A percentile compares a stretch with the other conserved stretches of the same genome.
These are phyloP conservation scores for Harpagifer antarcticus DNA, from an alignment of 2,797 vertebrate genomes.

Conservation along the genomic window DNA sequence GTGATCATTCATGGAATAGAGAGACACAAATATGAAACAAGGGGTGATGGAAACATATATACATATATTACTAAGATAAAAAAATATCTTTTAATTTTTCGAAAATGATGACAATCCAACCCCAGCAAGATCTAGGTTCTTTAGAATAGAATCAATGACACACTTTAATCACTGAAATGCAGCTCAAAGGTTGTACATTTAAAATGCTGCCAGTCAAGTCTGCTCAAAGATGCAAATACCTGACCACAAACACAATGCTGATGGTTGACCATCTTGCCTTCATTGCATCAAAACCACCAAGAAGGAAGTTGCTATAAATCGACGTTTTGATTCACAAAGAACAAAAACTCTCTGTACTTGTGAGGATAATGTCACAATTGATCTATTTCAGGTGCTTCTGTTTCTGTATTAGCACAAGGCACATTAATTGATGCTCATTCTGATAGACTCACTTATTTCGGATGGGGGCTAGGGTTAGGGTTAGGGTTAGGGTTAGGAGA, in stretches of 20 bases:
- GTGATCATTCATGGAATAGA: no score
- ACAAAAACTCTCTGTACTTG: no score
- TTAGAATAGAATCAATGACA: no score
- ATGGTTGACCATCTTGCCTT: slow-evolving; percentile 9
- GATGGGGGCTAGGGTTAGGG: no score
- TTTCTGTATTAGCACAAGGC: slow-evolving; percentile 5
- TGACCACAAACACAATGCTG: background rate
- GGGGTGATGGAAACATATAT: no score
- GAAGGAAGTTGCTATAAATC: background rate
- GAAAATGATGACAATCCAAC: no score
- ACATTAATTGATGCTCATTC: slow-evolving; percentile 12
- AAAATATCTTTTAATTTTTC: no score
- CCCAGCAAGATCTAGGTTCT: no score
- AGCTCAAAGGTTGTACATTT: slow-evolving; percentile 8
- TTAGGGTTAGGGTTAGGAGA: no score
- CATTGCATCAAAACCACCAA: slow-evolving; percentile 3
- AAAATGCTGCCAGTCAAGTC: background rate
- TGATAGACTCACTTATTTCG: no score
- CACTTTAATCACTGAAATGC: background rate
- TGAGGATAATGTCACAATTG: background rate
- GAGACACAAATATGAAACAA: no score
- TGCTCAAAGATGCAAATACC: slow-evolving; percentile 4
- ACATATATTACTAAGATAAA: no score
- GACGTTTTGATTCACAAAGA: background rate
- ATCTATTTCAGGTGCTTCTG: background rate